Evolutionary conservation across 1,140 invertebrate genomes (phyloP).

Genomic region (Tribolium madens): DNA sequence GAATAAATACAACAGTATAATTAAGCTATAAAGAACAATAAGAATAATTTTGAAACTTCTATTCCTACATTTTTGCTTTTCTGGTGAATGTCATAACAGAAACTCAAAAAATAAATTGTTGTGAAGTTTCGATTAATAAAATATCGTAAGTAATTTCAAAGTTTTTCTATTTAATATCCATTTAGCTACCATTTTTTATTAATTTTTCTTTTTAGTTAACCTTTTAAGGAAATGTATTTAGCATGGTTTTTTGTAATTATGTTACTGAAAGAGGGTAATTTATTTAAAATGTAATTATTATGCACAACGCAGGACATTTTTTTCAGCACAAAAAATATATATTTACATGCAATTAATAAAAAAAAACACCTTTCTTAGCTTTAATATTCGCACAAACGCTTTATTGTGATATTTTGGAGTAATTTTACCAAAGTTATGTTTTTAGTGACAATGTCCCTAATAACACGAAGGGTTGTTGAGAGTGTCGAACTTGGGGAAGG

Average conservation of each 20-base stretch:
- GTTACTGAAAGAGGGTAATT: neutral
- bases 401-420: neutral
- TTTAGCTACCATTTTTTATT: neutral
- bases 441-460: constrained; percentile 49
- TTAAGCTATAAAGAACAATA: neutral
- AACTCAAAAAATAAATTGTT: too few species aligned
- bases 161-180: neutral
- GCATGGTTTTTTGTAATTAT: neutral
- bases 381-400: neutral
- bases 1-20: neutral
- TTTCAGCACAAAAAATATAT: neutral
- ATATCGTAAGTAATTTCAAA: neutral
- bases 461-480: constrained; percentile 54
- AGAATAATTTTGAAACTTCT: neutral
- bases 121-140: too few species aligned
- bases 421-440: neutral
- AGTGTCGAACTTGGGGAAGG: constrained; percentile 70
- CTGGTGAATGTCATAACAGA: neutral
- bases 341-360: too few species aligned
- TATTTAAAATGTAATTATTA: neutral
- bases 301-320: neutral
- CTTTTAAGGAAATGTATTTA: neutral
- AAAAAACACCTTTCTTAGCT: neutral
- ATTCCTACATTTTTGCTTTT: neutral
- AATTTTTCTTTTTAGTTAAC: neutral